Conservation (phyloP, 2,113 vertebrate species). For the Carassius carassius region DNA sequence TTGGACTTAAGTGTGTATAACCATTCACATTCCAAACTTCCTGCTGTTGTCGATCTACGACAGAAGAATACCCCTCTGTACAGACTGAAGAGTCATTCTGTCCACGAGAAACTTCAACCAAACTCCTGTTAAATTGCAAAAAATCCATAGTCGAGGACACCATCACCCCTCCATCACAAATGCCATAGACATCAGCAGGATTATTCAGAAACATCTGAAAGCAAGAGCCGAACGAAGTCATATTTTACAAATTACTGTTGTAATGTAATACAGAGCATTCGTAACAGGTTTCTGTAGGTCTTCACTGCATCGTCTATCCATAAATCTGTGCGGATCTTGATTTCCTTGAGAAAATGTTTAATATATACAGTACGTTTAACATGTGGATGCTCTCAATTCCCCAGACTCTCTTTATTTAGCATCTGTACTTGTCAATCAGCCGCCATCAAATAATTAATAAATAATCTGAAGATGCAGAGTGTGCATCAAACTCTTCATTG, state of each 20-base stretch:
- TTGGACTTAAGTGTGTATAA: neutral
- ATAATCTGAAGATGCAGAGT: neutral
- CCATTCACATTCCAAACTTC: neutral
- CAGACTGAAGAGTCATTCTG: neutral
- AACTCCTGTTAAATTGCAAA: neutral
- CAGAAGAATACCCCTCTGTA: neutral
- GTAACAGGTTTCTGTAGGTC: neutral
- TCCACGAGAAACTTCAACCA: neutral
- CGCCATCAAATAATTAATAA: conserved; percentile 8
- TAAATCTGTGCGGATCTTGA: neutral
- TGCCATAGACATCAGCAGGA: neutral
- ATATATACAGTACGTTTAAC: conserved; percentile 1
- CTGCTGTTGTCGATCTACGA: neutral
- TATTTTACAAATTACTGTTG: neutral
- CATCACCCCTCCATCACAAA: neutral
- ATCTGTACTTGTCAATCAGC: conserved; percentile 30
- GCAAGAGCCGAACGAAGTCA: neutral
- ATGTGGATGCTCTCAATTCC: conserved; percentile 24
- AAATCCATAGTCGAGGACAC: neutral
- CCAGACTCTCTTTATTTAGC: conserved; percentile 18
- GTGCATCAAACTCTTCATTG: neutral
- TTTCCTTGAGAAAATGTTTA: neutral
- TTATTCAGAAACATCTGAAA: conserved; percentile 8
- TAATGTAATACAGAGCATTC: neutral
- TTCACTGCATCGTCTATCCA: neutral